These are phyloP conservation scores for Caenorhabditis parvicauda DNA, from an alignment of 2,888 invertebrate genomes.

Conservation along the genomic window DNA sequence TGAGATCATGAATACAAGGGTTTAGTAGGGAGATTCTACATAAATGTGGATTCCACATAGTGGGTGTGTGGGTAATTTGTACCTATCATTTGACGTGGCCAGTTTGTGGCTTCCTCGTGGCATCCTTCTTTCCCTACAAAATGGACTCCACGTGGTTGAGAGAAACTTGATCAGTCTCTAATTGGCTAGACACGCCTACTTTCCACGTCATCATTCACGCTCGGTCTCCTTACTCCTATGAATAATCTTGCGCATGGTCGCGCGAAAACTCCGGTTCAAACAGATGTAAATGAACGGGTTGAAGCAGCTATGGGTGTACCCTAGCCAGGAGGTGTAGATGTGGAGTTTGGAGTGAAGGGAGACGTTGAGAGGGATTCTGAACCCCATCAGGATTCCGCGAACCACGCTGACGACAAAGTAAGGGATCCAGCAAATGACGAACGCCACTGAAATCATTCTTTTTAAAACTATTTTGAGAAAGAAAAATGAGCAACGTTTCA, in stretches of 20 bases:
- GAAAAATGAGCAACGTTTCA: not conserved
- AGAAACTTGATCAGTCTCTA: slow-evolving; percentile 13
- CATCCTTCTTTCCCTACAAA: too few species aligned
- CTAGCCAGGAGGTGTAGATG: slow-evolving; percentile 40
- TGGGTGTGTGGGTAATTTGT: too few species aligned
- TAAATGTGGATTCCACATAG: too few species aligned
- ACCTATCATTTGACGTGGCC: too few species aligned
- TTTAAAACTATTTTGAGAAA: not conserved
- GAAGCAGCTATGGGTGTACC: slow-evolving; percentile 50
- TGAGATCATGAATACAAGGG: too few species aligned
- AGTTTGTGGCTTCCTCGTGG: too few species aligned
- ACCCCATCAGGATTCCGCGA: slow-evolving; percentile 42
- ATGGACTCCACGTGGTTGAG: too few species aligned
- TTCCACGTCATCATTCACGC: slow-evolving; percentile 4
- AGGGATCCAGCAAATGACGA: slow-evolving; percentile 54
- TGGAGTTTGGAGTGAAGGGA: slow-evolving; percentile 25
- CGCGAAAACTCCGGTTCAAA: slow-evolving; percentile 50
- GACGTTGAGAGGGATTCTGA: slow-evolving; percentile 19
- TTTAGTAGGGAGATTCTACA: too few species aligned
- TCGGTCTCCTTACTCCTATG: slow-evolving; percentile 15
- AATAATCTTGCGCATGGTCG: slow-evolving; percentile 37
- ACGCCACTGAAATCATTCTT: slow-evolving; percentile 37
- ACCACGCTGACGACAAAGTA: slow-evolving; percentile 43
- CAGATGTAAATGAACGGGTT: slow-evolving; percentile 54
- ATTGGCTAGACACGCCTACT: slow-evolving; percentile 7